Evolutionary conservation across 2,888 invertebrate genomes (phyloP).

Genomic region (Acleris emargana): DNA sequence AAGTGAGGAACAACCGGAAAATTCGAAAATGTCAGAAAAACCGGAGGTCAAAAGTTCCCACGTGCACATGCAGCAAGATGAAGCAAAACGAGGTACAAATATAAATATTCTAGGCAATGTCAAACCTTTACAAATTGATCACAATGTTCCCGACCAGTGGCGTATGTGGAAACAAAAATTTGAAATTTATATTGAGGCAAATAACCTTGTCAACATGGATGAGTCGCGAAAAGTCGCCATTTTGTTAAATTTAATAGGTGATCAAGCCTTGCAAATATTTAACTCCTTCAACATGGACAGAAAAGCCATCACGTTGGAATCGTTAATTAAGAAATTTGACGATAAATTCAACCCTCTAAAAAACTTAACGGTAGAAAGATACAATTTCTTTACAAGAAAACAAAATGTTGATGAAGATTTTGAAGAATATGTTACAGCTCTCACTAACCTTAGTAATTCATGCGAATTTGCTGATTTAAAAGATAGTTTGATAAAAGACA

Average conservation of each 20-base stretch:
- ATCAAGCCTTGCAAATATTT: constrained; percentile 4
- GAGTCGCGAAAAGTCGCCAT: constrained; percentile 5
- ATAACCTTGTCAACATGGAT: not conserved
- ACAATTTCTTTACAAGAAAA: not conserved
- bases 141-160: not conserved
- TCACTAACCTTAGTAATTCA: not conserved
- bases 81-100: no score
- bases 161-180: constrained; percentile 6
- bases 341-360: constrained; percentile 1
- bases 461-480: no score
- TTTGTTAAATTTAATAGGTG: constrained; percentile 9
- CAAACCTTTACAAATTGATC: not conserved
- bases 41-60: no score
- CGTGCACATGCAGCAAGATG: no score
- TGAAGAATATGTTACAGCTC: not conserved
- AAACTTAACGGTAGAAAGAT: constrained; percentile 5
- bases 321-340: not conserved
- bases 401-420: not conserved
- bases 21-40: no score
- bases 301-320: not conserved
- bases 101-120: not conserved
- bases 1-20: no score
- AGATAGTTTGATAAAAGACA: no score
- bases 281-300: constrained; percentile 2
- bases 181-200: constrained; percentile 11